phyloP scores from a whole-genome alignment of 2,888 invertebrate species.

The Schrankia costaestrigalis region DNA sequence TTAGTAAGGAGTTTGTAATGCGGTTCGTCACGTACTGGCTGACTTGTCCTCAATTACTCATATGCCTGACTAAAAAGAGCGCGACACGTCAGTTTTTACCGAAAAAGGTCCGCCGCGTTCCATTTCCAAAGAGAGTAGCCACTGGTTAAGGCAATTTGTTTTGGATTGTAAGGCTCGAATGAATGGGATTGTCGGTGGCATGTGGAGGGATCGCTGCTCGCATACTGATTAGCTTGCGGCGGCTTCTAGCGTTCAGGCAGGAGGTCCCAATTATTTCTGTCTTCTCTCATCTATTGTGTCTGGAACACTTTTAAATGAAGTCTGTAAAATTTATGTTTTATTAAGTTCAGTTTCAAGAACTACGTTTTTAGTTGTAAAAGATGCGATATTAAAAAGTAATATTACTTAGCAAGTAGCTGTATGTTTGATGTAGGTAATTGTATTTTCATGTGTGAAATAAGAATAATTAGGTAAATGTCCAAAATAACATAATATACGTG shows the following conservation, averaged over 20 bases:
- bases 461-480: too few relatives aligned
- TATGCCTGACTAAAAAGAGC: conserved; percentile 42
- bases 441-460: too few relatives aligned
- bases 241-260: conserved; percentile 36
- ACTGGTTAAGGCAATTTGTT: conserved; percentile 65
- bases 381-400: too few relatives aligned
- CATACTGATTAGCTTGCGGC: conserved; percentile 58
- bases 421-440: too few relatives aligned
- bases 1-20: conserved; percentile 13
- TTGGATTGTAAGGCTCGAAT: conserved; percentile 59
- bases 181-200: conserved; percentile 51
- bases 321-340: too few relatives aligned
- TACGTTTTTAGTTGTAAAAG: too few relatives aligned
- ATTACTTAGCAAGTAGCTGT: too few relatives aligned
- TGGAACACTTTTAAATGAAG: too few relatives aligned
- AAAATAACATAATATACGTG: too few relatives aligned
- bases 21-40: conserved; percentile 32
- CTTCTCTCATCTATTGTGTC: conserved; percentile 43
- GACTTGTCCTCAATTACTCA: conserved; percentile 54
- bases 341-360: too few relatives aligned
- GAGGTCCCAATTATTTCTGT: conserved; percentile 52
- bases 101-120: conserved; percentile 48
- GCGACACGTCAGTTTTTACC: conserved; percentile 44
- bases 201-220: conserved; percentile 39
- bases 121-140: conserved; percentile 49